Base-by-base conservation (phyloP, 2,113 vertebrate genomes). In the Sebastes fasciatus region DNA sequence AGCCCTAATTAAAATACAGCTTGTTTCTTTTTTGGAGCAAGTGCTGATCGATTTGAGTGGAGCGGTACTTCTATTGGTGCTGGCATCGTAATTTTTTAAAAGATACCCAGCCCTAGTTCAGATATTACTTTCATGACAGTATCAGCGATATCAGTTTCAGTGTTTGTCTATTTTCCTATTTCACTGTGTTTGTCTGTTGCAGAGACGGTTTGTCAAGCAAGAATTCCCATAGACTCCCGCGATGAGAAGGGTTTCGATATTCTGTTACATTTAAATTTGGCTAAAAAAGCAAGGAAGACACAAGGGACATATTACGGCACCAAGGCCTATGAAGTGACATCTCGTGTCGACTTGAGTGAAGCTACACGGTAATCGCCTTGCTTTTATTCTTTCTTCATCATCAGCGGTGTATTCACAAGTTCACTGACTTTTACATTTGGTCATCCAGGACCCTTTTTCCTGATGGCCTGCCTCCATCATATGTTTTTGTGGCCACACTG, bases 171-270 rank as follows among this genome's bases (percentile, higher is more conserved):
- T 43, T 12, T 54, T 40, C 72, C 42, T 21, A 40, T 23, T 54
- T 80, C 8, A 17, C 26, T 61, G 19, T 43, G 1, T 77, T 80
- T 86, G 7, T 78, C 42, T 74, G 8, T 82, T 88, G 71, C 92
- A 99, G 98, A 99, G 94, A 98, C 97, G 67, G 98, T 99, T 86
- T 99, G 98, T 93, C 97, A 97, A 0, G 95, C 95, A 86, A 96
- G 94, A 95, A 99, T 99, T 93, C 93, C 97, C 51, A 94, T 98
- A 65, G 95, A 97, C 92, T 96, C 97, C 87, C 95, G 97, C 8
- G 97, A 99, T 85, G 98, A 99, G 91, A 99, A 99, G 80, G 98
- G 98, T 67, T 99, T 99, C 95, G 98, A 99, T 91, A 96, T 99
- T 83, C 96, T 99, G 71, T 46, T 97, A 65, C 96, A 97, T 89